A percentile compares a stretch with the other conserved stretches of the same genome.
Evolutionary conservation across 2,888 invertebrate species (phyloP).

Genomic region (Linnaemya vulpina): DNA sequence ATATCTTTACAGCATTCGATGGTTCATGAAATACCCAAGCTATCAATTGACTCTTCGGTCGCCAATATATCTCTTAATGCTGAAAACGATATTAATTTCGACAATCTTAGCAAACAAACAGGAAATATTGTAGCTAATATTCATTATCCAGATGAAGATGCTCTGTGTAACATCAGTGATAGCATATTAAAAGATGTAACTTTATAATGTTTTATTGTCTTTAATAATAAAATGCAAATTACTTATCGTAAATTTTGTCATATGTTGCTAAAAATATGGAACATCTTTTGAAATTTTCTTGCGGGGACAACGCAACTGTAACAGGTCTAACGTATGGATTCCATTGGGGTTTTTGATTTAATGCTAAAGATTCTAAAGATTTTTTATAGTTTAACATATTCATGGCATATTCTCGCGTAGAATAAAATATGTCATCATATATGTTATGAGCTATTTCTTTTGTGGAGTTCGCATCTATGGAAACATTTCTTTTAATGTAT

Average conservation of each 20-base stretch:
- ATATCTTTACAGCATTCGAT: conserved; percentile 35
- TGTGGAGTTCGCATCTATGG: neutral
- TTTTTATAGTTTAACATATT: conserved; percentile 75
- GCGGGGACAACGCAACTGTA: neutral
- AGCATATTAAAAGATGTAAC: conserved; percentile 72
- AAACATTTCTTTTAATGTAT: neutral
- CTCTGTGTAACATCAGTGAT: conserved; percentile 73
- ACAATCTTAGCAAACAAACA: neutral
- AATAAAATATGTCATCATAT: conserved; percentile 74
- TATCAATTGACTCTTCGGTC: neutral
- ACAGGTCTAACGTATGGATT: conserved; percentile 69
- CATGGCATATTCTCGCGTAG: conserved; percentile 70
- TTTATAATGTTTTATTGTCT: conserved; percentile 49
- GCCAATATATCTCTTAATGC: conserved; percentile 37
- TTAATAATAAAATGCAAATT: neutral
- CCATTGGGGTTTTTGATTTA: conserved; percentile 71
- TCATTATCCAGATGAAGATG: conserved; percentile 63
- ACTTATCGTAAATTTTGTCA: conserved; percentile 25
- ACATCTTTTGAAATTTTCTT: conserved; percentile 53
- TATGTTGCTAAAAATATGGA: conserved; percentile 65
- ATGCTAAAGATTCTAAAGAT: conserved; percentile 71
- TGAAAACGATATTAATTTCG: conserved; percentile 55
- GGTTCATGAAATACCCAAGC: conserved; percentile 10
- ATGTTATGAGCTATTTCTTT: conserved; percentile 38
- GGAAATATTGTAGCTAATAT: conserved; percentile 19